These are phyloP conservation scores for Meteorus cinctellus DNA, from an alignment of 2,888 invertebrate genomes.

Conservation along the genomic window DNA sequence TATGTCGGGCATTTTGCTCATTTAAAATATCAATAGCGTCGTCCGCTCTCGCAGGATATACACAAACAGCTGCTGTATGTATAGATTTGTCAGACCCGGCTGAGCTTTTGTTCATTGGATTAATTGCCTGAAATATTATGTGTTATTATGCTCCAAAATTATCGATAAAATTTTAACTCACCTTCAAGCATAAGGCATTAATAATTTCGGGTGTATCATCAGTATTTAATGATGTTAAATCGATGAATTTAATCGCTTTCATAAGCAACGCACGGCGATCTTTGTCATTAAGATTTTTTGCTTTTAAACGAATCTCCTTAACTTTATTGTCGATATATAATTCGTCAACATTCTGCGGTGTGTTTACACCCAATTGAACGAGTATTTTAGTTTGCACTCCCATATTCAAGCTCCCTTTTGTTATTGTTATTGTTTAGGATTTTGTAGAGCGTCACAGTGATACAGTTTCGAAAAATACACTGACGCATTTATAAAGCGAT, in stretches of 20 bases:
- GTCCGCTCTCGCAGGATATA: constrained; percentile 90
- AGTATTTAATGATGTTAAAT: constrained; percentile 93
- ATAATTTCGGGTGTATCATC: constrained; percentile 88
- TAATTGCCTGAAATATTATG: constrained; percentile 74
- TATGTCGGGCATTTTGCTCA: constrained; percentile 73
- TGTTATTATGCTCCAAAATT: too few relatives aligned
- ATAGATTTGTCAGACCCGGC: constrained; percentile 71
- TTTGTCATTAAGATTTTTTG: constrained; percentile 61
- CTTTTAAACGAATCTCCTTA: constrained; percentile 56
- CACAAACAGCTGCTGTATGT: constrained; percentile 93
- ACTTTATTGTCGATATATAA: constrained; percentile 56
- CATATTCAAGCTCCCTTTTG: background rate
- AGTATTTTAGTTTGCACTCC: constrained; percentile 28
- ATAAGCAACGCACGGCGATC: constrained; percentile 85
- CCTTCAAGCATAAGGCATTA: constrained; percentile 86
- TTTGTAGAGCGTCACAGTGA: background rate
- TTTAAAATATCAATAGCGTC: constrained; percentile 80
- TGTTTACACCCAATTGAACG: constrained; percentile 30
- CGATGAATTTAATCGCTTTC: constrained; percentile 88
- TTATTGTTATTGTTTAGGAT: background rate
- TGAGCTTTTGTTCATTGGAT: constrained; percentile 68
- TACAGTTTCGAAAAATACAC: background rate
- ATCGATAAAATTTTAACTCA: constrained; percentile 67
- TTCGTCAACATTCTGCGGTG: constrained; percentile 50
- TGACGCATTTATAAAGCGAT: too few relatives aligned